phyloP scores from a whole-genome alignment of 2,797 vertebrate species.

The Melanotaenia parkinsoni region DNA sequence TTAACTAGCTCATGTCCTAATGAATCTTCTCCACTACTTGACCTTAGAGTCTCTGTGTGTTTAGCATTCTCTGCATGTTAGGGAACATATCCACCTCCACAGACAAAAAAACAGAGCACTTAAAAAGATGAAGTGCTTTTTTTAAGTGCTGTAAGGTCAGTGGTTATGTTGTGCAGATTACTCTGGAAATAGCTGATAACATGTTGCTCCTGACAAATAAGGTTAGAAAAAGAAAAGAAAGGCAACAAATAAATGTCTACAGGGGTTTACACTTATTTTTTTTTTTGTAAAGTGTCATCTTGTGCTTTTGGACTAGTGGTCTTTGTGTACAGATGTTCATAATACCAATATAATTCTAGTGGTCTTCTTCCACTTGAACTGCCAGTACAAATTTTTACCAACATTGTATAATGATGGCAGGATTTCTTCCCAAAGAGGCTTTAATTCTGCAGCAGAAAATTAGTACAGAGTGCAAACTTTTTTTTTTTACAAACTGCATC shows the following conservation, averaged over 20 bases:
- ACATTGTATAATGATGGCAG: slow-evolving; percentile 29
- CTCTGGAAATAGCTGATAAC: slow-evolving; percentile 34
- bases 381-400: slow-evolving; percentile 29
- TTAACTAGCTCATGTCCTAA: slow-evolving; percentile 66
- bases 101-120: slow-evolving; percentile 38
- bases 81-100: slow-evolving; percentile 35
- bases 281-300: slow-evolving; percentile 12
- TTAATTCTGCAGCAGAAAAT: too few relatives aligned
- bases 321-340: slow-evolving; percentile 30
- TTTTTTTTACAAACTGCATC: not conserved
- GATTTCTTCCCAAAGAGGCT: too few relatives aligned
- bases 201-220: slow-evolving; percentile 27
- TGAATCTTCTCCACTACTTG: slow-evolving; percentile 47
- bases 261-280: slow-evolving; percentile 19
- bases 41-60: slow-evolving; percentile 46
- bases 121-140: not conserved
- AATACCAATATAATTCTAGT: slow-evolving; percentile 32
- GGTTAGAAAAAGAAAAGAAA: slow-evolving; percentile 21
- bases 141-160: slow-evolving; percentile 40
- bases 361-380: slow-evolving; percentile 24
- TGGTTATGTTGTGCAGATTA: slow-evolving; percentile 29
- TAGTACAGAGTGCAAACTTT: too few relatives aligned
- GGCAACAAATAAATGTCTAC: slow-evolving; percentile 8
- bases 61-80: slow-evolving; percentile 64
- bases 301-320: slow-evolving; percentile 12